Conservation (phyloP, 2,113 vertebrate genomes). For the Notechis scutatus region DNA sequence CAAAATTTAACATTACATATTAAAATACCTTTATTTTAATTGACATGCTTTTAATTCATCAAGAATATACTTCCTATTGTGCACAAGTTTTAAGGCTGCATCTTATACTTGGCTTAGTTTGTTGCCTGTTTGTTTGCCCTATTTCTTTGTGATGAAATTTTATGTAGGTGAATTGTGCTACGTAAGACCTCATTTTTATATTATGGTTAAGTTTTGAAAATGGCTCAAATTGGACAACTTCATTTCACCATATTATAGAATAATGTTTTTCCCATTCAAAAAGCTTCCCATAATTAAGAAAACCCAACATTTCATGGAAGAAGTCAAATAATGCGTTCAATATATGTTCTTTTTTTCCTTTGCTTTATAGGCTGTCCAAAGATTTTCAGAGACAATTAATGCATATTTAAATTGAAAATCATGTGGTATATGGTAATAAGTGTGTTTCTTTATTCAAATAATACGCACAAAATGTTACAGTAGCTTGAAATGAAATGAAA, state of each 20-base stretch:
- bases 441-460: constrained; percentile 48
- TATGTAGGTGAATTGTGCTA: neutral
- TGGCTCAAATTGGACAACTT: neutral
- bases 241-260: neutral
- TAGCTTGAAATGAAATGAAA: constrained; percentile 50
- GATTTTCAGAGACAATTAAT: constrained; percentile 8
- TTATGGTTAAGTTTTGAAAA: neutral
- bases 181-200: neutral
- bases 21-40: neutral
- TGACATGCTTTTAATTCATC: neutral
- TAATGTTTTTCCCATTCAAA: neutral
- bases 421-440: constrained; percentile 24
- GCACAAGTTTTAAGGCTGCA: neutral
- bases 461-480: constrained; percentile 11
- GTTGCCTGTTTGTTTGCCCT: neutral
- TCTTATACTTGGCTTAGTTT: neutral
- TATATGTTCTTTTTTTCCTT: neutral
- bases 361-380: constrained; percentile 13
- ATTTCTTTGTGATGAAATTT: neutral
- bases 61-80: neutral
- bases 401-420: constrained; percentile 22
- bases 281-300: neutral
- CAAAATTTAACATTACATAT: neutral
- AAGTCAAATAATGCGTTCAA: neutral
- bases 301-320: neutral